phyloP scores from a whole-genome alignment of 2,113 vertebrate genomes.

The Thalassoma bifasciatum region DNA sequence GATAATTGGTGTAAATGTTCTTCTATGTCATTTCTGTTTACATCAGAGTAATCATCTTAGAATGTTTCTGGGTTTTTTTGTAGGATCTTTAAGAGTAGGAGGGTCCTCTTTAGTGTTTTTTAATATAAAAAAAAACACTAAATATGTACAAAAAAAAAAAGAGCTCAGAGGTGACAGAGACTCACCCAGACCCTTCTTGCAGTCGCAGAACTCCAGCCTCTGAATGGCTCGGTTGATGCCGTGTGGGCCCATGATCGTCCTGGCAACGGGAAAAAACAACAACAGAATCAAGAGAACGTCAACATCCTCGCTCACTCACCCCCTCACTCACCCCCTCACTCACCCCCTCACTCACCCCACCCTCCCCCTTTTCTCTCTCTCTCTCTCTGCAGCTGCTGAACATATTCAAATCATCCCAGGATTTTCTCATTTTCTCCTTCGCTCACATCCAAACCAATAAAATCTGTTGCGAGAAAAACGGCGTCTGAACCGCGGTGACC shows the following conservation, averaged over 20 bases:
- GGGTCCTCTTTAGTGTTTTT: too few species aligned
- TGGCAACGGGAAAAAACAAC: slow-evolving; percentile 60
- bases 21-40: too few species aligned
- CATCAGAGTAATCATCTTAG: too few species aligned
- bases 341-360: slow-evolving; percentile 25
- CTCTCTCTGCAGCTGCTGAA: slow-evolving; percentile 20
- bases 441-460: slow-evolving; percentile 42
- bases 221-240: slow-evolving; percentile 87
- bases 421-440: slow-evolving; percentile 52
- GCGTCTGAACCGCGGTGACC: slow-evolving; percentile 19
- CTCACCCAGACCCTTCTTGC: slow-evolving; percentile 89
- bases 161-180: slow-evolving; percentile 1
- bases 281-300: slow-evolving; percentile 36
- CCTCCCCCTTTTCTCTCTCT: background rate
- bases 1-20: too few species aligned
- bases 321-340: too few species aligned
- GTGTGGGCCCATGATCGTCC: slow-evolving; percentile 90
- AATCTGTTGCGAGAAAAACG: slow-evolving; percentile 23
- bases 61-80: too few species aligned
- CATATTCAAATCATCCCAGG: slow-evolving; percentile 69
- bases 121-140: too few species aligned
- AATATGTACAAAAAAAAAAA: too few species aligned
- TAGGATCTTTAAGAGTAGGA: too few species aligned
- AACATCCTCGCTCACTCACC: too few species aligned
- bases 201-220: slow-evolving; percentile 86